phyloP scores from a whole-genome alignment of 2,888 invertebrate species.

The Prosapia bicincta region DNA sequence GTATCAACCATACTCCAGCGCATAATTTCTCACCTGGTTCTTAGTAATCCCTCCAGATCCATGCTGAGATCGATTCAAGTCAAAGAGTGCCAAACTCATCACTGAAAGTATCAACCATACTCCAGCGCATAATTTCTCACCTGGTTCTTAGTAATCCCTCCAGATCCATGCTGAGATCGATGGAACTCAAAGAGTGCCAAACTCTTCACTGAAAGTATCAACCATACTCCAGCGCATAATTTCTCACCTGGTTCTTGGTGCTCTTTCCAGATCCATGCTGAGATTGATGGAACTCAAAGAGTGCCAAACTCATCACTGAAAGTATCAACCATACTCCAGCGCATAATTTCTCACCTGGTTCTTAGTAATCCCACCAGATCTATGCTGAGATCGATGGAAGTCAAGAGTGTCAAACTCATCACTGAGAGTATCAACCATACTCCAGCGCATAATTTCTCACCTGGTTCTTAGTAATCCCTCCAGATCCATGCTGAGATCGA shows the following conservation, averaged over 20 bases:
- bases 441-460: constrained; percentile 79
- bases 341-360: constrained; percentile 72
- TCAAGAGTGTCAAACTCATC: constrained; percentile 66
- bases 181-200: constrained; percentile 53
- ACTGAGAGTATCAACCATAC: constrained; percentile 71
- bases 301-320: constrained; percentile 68
- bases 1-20: constrained; percentile 75
- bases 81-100: constrained; percentile 65
- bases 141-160: too few species aligned
- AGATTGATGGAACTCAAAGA: constrained; percentile 56
- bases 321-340: constrained; percentile 73
- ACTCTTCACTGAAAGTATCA: constrained; percentile 71
- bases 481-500: too few species aligned
- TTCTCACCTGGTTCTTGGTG: constrained; percentile 62
- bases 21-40: constrained; percentile 70
- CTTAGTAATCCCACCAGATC: constrained; percentile 67
- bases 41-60: constrained; percentile 70
- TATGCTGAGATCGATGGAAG: constrained; percentile 60
- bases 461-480: too few species aligned
- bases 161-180: too few species aligned
- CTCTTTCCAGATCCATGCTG: constrained; percentile 73
- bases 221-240: constrained; percentile 76
- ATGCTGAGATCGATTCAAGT: constrained; percentile 60
- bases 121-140: constrained; percentile 79
- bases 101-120: constrained; percentile 71